Evolutionary conservation across 2,888 invertebrate genomes (phyloP).

Genomic region (Brassicogethes aeneus): DNA sequence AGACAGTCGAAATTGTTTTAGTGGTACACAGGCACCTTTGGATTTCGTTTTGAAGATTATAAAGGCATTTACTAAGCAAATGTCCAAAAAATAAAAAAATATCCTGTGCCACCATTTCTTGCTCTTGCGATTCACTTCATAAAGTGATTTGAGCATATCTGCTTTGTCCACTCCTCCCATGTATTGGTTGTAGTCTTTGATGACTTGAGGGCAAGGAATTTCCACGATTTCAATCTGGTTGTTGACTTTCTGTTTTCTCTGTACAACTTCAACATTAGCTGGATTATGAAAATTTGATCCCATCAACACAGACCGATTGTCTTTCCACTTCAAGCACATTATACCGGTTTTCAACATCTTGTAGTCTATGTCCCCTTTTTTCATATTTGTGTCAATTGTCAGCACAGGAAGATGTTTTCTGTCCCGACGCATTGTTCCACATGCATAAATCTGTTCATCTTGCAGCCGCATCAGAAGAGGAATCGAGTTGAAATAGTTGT

Average conservation of each 20-base stretch:
- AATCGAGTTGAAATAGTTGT: no score
- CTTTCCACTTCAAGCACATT: conserved; percentile 2
- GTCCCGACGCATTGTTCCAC: no score
- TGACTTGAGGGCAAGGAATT: conserved; percentile 6
- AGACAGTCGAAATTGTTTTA: no score
- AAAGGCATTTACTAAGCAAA: conserved; percentile 5
- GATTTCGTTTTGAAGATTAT: no score
- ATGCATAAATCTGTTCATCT: no score
- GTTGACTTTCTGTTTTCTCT: conserved; percentile 7
- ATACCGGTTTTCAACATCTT: neutral
- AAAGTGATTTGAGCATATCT: conserved; percentile 6
- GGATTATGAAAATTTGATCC: conserved; percentile 4
- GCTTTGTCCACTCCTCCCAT: conserved; percentile 7
- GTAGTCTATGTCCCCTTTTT: conserved; percentile 2
- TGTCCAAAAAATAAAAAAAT: conserved; percentile 11
- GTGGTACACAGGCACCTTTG: no score
- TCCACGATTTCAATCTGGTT: conserved; percentile 3
- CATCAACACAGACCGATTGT: neutral
- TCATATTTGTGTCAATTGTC: no score
- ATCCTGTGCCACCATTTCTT: conserved; percentile 12
- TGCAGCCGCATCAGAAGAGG: no score
- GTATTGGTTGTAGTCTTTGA: conserved; percentile 6
- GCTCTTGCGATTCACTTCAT: conserved; percentile 6
- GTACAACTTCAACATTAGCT: conserved; percentile 4
- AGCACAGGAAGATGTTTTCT: no score